Conservation (phyloP, 2,888 invertebrate species). For the Tetragonisca angustula region DNA sequence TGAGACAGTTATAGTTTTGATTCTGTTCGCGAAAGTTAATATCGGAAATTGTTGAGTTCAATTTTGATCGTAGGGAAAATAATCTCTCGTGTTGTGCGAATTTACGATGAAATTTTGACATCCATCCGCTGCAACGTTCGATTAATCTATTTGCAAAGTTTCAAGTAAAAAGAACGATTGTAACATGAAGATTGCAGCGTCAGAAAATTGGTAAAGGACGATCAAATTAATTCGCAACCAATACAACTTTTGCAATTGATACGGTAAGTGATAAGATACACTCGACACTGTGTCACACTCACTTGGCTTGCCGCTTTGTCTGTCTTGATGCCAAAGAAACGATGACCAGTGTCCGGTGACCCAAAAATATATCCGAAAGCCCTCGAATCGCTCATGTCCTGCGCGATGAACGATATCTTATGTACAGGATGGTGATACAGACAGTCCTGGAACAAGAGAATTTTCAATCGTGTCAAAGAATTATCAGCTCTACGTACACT, state of each 20-base stretch:
- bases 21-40: too few species aligned
- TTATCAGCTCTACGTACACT: not conserved
- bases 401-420: slow-evolving; percentile 99
- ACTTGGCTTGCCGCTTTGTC: slow-evolving; percentile 98
- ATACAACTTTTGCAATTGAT: not conserved
- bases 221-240: not conserved
- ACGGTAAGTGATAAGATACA: not conserved
- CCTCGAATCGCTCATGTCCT: slow-evolving; percentile 98
- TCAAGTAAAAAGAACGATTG: not conserved
- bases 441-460: slow-evolving; percentile 89
- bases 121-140: too few species aligned
- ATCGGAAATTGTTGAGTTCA: too few species aligned
- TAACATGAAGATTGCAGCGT: not conserved
- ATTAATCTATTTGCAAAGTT: not conserved
- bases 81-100: too few species aligned
- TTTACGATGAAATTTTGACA: not conserved
- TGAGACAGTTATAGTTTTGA: too few species aligned
- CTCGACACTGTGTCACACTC: slow-evolving; percentile 74
- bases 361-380: slow-evolving; percentile 99
- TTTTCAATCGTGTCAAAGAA: not conserved
- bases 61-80: too few species aligned
- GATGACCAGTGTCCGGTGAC: slow-evolving; percentile 97
- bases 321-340: slow-evolving; percentile 99
- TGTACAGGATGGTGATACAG: slow-evolving; percentile 99
- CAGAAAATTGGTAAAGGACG: not conserved